Evolutionary conservation across 2,888 invertebrate genomes (phyloP).

Genomic region (Leptinotarsa tumamoca): DNA sequence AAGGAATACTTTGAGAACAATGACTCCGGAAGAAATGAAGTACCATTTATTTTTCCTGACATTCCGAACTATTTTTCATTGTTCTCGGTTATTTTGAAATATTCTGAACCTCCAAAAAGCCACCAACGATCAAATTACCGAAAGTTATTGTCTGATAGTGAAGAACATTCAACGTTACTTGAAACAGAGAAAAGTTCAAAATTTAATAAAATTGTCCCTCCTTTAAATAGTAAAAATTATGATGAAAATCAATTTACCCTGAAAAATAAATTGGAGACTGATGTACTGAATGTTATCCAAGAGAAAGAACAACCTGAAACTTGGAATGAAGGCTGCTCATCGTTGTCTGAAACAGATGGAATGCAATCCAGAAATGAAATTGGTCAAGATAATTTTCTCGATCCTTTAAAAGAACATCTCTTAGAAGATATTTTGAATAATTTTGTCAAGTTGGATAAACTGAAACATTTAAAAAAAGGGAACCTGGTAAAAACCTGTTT

Average conservation of each 20-base stretch:
- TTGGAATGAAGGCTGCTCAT: background rate
- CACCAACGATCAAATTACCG: background rate
- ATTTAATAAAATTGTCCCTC: background rate
- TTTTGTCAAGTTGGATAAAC: background rate
- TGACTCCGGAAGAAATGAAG: conserved; percentile 20
- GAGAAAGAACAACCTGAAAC: background rate
- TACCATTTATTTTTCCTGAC: conserved; percentile 42
- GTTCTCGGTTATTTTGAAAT: conserved; percentile 5
- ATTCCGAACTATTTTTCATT: conserved; percentile 44
- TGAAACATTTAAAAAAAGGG: background rate
- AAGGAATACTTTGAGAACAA: conserved; percentile 17
- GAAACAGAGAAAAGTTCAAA: background rate
- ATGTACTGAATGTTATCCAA: background rate
- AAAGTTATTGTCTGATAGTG: background rate
- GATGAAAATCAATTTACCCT: background rate
- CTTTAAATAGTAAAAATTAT: too few species aligned
- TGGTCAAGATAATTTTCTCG: background rate
- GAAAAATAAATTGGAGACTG: background rate
- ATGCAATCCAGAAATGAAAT: background rate
- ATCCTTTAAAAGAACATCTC: background rate
- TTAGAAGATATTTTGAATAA: background rate
- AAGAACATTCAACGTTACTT: background rate
- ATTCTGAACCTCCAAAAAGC: background rate
- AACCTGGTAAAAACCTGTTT: conserved; percentile 30
- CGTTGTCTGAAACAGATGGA: background rate